Evolutionary conservation across 1,140 invertebrate species (phyloP), one percentile per base, ranked within the genome.

Genomic region (Lanistes nyassanus): DNA sequence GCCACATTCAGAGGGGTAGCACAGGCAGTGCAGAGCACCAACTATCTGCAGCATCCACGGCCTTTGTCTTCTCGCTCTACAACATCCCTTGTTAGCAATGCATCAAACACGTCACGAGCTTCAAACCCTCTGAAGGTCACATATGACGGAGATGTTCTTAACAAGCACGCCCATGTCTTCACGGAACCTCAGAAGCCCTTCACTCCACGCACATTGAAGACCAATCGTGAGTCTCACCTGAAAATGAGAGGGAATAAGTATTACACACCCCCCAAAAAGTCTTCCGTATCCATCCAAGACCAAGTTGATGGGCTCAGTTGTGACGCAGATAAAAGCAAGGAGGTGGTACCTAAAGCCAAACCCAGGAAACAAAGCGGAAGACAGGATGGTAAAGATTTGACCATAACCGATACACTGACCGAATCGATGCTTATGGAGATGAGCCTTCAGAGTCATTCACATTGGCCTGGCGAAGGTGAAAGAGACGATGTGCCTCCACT

Each of bases 101-200:
- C 21, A 4, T 77, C 76, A 11, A 42, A 72, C 9, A 56, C 65
- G 6, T 72, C 34, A 7, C 71, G 72, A n/a, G 55, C 21, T 51
- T 39, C 56, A 13, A 65, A 72, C 64, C 62, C 71, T 29, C n/a
- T 75, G 31, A 82, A 79, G 53, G 80, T 77, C 53, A 83, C 83
- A 36, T 83, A 85, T 67, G 78, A 85, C 79, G 86, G 84, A 13
- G 88, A 89, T 77, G 19, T 89, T 2, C 70, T 89, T 16, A 80
- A 88, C 2, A 88, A 84, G 68, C 69, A 82, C 31, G 66, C 82
- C 31, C 83, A 89, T 62, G 76, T 76, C 13, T 89, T 88, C 70
- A 89, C 85, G 26, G 83, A 88, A 34, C 82, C 84, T 19, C 80
- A 83, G 29, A 85, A 86, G 62, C 85, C 87, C 13, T 89, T 89